Evolutionary conservation across 2,113 vertebrate species (phyloP), one percentile per base, ranked within the genome.

Genomic region (Aspidoscelis tigris): DNA sequence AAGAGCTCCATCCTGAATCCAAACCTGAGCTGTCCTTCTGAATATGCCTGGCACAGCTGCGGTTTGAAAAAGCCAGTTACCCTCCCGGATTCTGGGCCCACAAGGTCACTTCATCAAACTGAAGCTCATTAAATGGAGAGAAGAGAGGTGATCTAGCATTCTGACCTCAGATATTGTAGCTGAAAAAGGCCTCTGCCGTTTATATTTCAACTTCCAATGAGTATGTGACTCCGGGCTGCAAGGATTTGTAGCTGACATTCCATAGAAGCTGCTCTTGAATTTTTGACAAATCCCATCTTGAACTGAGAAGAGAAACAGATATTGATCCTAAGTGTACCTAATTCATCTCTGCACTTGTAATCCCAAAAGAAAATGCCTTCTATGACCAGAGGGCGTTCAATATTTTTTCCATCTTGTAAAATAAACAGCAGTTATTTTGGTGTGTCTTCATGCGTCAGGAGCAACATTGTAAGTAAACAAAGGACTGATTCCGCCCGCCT

Each of bases 261-360:
- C 94, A 96, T 96, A 97, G 96, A 96, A 96, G 92, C 94, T 91
- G 95, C 95, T 96, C 95, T 97, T 91, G 81, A 96, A 95, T 97
- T 96, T 84, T 97, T 97, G 96, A 96, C 96, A 97, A 96, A 97
- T 97, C 96, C 96, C 95, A 95, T 97, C 96, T 95, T 96, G 95
- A 96, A 95, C 96, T 77, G 70, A 96, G 95, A 96, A 96, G 96
- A 97, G 96, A 97, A 97, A 96, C 96, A 97, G 95, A 97, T 97
- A 97, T 97, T 96, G 96, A 97, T 97, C 94, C 95, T 96, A 95
- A 96, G 95, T 96, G 95, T 96, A 96, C 95, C 96, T 97, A 96
- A 97, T 97, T 97, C 96, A 97, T 96, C 96, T 97, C 95, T 96
- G 95, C 95, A 95, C 96, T 96, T 96, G 96, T 97, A 97, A 97